phyloP scores from a whole-genome alignment of 2,797 vertebrate species.

The Glossophaga mutica region DNA sequence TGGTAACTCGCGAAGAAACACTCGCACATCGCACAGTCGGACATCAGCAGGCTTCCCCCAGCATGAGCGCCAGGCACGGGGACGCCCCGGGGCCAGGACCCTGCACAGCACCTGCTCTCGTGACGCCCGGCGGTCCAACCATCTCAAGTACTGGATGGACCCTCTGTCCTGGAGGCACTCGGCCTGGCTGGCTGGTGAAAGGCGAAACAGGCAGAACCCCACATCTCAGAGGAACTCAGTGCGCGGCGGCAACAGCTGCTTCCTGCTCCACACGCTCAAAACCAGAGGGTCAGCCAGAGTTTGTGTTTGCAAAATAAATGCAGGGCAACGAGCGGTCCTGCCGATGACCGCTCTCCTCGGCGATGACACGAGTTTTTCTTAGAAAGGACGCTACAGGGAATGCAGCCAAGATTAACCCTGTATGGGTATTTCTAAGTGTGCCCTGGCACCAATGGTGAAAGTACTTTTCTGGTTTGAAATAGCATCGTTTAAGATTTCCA shows the following conservation, averaged over 20 bases:
- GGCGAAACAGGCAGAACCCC: not conserved
- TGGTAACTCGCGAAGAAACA: not conserved
- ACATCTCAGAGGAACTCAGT: conserved; percentile 53
- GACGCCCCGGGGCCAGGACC: not conserved
- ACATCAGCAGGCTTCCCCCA: not conserved
- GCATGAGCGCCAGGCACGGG: not conserved
- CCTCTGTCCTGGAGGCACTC: not conserved
- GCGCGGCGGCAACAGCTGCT: conserved; percentile 68
- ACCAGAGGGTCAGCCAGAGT: conserved; percentile 52
- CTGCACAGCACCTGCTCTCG: not conserved
- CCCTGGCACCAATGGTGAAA: not conserved
- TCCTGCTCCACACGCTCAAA: conserved; percentile 60
- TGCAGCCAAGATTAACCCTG: not conserved
- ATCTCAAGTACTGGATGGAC: not conserved
- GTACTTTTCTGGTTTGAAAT: conserved; percentile 31
- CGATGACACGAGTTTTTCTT: not conserved
- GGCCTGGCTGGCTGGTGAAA: not conserved
- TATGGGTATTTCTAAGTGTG: not conserved
- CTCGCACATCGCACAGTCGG: not conserved
- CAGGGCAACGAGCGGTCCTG: not conserved
- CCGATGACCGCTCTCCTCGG: not conserved
- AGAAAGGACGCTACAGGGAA: conserved; percentile 1
- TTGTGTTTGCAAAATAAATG: conserved; percentile 58
- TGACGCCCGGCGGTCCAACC: not conserved
- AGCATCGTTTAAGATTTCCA: conserved; percentile 4